These are phyloP conservation scores for Spea multiplicata DNA, from an alignment of 2,113 vertebrate species.

Conservation along the genomic window DNA sequence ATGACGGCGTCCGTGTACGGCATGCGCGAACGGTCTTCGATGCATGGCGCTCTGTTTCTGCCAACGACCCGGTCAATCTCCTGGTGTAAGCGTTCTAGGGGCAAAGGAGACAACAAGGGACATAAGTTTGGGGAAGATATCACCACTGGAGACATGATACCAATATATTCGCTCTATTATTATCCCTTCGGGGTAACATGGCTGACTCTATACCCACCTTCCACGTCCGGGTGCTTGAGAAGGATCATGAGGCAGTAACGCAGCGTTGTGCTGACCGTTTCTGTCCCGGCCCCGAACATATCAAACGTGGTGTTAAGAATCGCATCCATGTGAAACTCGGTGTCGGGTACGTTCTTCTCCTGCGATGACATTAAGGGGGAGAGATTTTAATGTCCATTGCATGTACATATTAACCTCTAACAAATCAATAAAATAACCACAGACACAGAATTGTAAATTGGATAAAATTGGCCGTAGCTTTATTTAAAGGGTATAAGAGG, in stretches of 20 bases:
- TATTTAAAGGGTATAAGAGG: no score
- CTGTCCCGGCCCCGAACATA: slow-evolving; percentile 59
- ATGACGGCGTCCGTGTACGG: slow-evolving; percentile 50
- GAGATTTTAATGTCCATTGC: no score
- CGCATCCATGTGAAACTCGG: slow-evolving; percentile 52
- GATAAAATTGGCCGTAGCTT: no score
- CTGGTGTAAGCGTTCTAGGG: slow-evolving; percentile 50
- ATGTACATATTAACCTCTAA: no score
- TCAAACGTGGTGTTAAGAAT: slow-evolving; percentile 42
- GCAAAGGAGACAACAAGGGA: neutral
- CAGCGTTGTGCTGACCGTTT: slow-evolving; percentile 58
- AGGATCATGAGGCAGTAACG: slow-evolving; percentile 60
- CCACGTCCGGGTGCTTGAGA: slow-evolving; percentile 60
- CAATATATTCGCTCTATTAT: no score
- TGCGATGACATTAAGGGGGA: slow-evolving; percentile 19
- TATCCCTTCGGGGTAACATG: no score
- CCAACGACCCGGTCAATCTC: slow-evolving; percentile 57
- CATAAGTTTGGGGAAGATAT: no score
- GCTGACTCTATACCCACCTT: slow-evolving; percentile 52
- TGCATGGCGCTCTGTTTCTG: slow-evolving; percentile 17
- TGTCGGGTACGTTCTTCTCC: slow-evolving; percentile 57
- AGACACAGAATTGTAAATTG: no score
- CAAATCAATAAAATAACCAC: no score
- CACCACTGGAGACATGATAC: no score
- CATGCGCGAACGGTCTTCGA: slow-evolving; percentile 50